A percentile compares a stretch with the other conserved stretches of the same genome.
phyloP scores from a whole-genome alignment of 2,888 invertebrate genomes.

The Chymomyza caudatula region DNA sequence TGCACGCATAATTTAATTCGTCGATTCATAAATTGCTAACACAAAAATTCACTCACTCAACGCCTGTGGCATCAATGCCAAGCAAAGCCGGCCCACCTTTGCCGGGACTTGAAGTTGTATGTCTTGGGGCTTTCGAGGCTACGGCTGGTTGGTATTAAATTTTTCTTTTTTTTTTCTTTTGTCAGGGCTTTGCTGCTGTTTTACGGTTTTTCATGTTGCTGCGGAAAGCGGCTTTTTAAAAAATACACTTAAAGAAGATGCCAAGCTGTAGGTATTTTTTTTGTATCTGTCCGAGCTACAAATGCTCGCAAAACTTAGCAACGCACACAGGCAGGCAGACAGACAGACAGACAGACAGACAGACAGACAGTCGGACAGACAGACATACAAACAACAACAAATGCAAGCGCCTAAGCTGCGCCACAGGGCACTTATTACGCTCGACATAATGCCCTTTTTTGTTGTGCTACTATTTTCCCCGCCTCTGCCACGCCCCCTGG shows the following conservation, averaged over 20 bases:
- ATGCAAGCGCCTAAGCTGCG: constrained; percentile 26
- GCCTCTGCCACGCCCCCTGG: too few species aligned
- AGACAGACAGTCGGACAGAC: too few species aligned
- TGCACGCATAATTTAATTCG: constrained; percentile 71
- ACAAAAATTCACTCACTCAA: constrained; percentile 52
- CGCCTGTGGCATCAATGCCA: constrained; percentile 16
- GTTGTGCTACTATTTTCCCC: neutral
- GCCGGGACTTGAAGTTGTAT: neutral
- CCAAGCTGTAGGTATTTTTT: constrained; percentile 23
- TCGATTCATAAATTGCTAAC: constrained; percentile 62
- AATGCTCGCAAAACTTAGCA: constrained; percentile 8
- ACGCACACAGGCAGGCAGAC: neutral
- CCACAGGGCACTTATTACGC: constrained; percentile 43
- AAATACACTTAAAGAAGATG: constrained; percentile 4
- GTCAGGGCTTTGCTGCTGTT: constrained; percentile 24
- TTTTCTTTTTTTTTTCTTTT: constrained; percentile 27
- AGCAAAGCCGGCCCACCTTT: neutral
- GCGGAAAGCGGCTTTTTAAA: constrained; percentile 5
- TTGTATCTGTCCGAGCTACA: constrained; percentile 41
- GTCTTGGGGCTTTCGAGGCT: neutral
- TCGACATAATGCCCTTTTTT: constrained; percentile 28
- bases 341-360: constrained; percentile 1
- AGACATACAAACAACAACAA: neutral
- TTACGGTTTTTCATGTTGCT: neutral
- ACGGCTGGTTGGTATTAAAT: neutral